Evolutionary conservation across 2,797 vertebrate species (phyloP).

Genomic region (Allobates femoralis): DNA sequence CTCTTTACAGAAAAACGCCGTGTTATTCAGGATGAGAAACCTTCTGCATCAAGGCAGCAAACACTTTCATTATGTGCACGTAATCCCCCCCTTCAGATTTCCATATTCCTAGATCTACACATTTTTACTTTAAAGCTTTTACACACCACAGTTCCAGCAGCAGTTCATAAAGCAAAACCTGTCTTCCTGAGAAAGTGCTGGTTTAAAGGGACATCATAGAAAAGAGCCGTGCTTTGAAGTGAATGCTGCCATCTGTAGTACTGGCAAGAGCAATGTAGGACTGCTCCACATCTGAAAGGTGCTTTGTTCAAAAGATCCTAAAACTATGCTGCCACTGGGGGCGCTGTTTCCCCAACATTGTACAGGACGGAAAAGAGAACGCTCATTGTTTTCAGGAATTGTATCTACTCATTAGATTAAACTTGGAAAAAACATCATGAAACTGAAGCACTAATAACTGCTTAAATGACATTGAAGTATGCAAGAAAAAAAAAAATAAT

Average conservation of each 20-base stretch:
- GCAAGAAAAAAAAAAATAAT: neutral
- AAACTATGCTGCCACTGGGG: neutral
- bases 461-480: too few species aligned
- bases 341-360: neutral
- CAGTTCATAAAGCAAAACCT: neutral
- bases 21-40: slow-evolving; percentile 36
- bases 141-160: neutral
- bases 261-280: neutral
- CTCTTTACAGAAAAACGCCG: slow-evolving; percentile 34
- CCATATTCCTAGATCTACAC: neutral
- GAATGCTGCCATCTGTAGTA: neutral
- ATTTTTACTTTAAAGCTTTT: slow-evolving; percentile 1
- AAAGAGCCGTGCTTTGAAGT: neutral
- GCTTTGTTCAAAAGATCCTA: neutral
- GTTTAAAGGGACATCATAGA: slow-evolving; percentile 28
- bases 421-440: neutral
- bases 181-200: neutral
- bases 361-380: neutral
- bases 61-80: slow-evolving; percentile 21
- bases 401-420: neutral
- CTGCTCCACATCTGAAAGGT: neutral
- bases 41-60: slow-evolving; percentile 4
- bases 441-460: too few species aligned
- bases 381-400: neutral
- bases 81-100: neutral